These are phyloP conservation scores for Tychaedon coryphoeus DNA, from an alignment of 2,113 vertebrate species.

Conservation along the genomic window DNA sequence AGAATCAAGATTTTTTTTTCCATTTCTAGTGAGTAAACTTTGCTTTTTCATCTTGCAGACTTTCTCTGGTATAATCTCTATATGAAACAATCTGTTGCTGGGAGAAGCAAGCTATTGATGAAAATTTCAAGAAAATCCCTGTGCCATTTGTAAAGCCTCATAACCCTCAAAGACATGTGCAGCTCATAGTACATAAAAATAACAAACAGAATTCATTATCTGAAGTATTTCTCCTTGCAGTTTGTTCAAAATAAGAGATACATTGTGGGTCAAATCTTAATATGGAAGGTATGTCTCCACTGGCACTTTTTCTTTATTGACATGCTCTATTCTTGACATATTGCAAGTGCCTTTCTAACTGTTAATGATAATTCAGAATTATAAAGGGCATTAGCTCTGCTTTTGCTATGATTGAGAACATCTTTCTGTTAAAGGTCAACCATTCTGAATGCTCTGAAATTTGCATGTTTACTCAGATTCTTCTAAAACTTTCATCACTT, in stretches of 20 bases:
- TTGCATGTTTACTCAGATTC: not conserved
- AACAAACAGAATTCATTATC: not conserved
- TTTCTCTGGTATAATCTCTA: not conserved
- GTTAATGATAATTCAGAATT: not conserved
- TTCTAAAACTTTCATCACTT: not conserved
- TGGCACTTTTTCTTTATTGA: not conserved
- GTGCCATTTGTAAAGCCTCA: not conserved
- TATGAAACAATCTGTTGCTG: not conserved
- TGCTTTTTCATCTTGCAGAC: not conserved
- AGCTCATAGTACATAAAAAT: not conserved
- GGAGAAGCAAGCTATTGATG: not conserved
- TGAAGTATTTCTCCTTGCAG: not conserved
- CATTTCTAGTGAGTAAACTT: not conserved
- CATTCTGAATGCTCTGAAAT: not conserved
- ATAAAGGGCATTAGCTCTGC: not conserved
- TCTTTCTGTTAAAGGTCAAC: not conserved
- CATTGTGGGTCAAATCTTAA: not conserved
- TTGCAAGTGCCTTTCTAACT: not conserved
- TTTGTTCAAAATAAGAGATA: not conserved
- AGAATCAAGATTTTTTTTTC: not conserved
- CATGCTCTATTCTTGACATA: not conserved
- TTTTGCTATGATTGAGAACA: not conserved
- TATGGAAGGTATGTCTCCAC: not conserved
- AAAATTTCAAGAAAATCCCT: constrained; percentile 10
- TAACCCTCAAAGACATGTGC: not conserved